Evolutionary conservation across 2,113 vertebrate genomes (phyloP).

Genomic region (Zapornia atra): DNA sequence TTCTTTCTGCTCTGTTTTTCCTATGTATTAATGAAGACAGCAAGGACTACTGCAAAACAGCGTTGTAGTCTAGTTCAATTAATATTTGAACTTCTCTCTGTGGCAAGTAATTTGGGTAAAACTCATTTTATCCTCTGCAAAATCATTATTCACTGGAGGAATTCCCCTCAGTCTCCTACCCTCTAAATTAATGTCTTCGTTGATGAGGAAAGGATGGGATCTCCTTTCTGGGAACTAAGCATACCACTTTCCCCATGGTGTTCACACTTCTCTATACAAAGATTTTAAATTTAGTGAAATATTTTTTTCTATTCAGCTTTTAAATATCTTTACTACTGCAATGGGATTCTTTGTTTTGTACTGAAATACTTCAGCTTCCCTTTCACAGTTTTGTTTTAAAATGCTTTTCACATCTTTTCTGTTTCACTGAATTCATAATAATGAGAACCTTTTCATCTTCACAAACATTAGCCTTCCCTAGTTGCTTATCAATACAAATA

Average conservation of each 20-base stretch:
- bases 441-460: not conserved
- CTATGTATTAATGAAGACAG: not conserved
- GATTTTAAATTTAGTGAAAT: not conserved
- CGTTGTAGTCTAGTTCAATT: not conserved
- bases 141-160: not conserved
- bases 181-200: not conserved
- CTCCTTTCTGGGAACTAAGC: not conserved
- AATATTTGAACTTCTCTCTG: not conserved
- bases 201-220: not conserved
- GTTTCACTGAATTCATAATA: not conserved
- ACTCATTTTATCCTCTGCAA: not conserved
- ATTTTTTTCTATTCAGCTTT: not conserved
- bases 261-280: not conserved
- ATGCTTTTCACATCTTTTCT: not conserved
- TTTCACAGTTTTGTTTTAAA: not conserved
- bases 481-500: not conserved
- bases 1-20: not conserved
- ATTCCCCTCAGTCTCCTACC: not conserved
- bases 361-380: not conserved
- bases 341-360: not conserved
- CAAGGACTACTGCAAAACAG: not conserved
- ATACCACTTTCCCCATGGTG: not conserved
- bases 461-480: not conserved
- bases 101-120: not conserved
- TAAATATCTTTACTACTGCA: not conserved